Base-by-base conservation (phyloP, 92 coral and sea anemone genomes). In the Umimayanthus kanabou region DNA sequence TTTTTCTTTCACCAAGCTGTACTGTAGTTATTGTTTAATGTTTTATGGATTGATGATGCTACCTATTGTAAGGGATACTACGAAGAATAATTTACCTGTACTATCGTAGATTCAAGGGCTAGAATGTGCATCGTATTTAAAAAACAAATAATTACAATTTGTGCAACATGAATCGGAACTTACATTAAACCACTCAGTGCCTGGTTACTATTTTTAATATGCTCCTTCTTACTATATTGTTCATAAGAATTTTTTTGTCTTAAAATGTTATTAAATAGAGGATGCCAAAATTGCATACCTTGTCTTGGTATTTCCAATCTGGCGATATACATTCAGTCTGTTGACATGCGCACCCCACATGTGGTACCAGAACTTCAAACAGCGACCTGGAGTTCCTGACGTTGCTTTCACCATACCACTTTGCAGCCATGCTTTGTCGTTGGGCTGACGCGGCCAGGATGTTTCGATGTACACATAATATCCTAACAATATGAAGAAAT, bases 311-410 rank as follows among this genome's bases (percentile, higher is more conserved):
- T 94, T 87, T 81, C 97, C 93, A 85, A 90, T 88, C 83, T 92
- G 85, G 66, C 94, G 93, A 76, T 97, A 97, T 83, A 94, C 93
- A 80, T 95, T 95, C 37, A 97, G 90, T 15, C 94, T 91, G 93
- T 97, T 94, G 50, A 97, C 97, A 86, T 97, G 95, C 64, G 90
- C 92, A 29, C 99, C 99, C 88, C 92, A 95, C 99, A 97, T 97
- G 90, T 97, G 99, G 87, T 72, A 97, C 99, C 99, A 97, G 86
- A 97, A 97, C 91, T 96, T 91, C 75, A 97, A 85, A 83, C 99
- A 97, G 73, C 92, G 92, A 10, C 99, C 99, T 70, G 96, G 78
- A 37, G 95, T 88, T 25, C 96, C 98, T 39, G 97, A 89, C 61
- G 99, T 97, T 3, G 99, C 95, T 65, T 92, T 89, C 25, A 97